Evolutionary conservation across 2,797 vertebrate genomes (phyloP).

Genomic region (Anas bahamensis): DNA sequence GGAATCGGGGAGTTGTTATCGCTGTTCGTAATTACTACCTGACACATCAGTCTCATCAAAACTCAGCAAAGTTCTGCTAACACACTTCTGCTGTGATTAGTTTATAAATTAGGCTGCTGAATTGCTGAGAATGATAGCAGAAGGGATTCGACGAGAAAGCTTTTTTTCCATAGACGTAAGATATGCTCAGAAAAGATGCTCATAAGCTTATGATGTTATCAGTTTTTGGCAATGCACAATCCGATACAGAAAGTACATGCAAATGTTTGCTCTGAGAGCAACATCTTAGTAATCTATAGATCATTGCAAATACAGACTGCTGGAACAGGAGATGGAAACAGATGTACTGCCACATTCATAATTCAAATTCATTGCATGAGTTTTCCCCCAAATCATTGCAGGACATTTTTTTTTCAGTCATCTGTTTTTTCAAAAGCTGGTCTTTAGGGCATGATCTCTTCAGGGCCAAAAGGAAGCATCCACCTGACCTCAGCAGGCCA

Average conservation of each 20-base stretch:
- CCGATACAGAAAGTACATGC: background rate
- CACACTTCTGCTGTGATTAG: background rate
- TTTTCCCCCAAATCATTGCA: background rate
- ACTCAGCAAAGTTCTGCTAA: background rate
- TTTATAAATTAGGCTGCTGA: slow-evolving; percentile 18
- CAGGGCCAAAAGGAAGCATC: background rate
- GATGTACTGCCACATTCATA: background rate
- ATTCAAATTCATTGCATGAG: background rate
- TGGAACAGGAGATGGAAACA: background rate
- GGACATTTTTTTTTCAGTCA: background rate
- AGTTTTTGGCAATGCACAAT: background rate
- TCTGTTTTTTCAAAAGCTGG: background rate
- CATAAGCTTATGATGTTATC: background rate
- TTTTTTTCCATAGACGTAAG: background rate
- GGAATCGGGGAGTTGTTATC: background rate
- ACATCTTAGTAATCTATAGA: background rate
- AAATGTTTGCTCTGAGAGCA: background rate
- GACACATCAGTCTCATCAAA: slow-evolving; percentile 6
- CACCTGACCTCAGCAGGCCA: background rate
- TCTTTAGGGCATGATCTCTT: background rate
- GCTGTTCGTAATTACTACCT: slow-evolving; percentile 39
- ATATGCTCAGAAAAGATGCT: background rate
- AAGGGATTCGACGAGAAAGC: background rate
- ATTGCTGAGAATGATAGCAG: background rate
- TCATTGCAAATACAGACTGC: background rate